Evolutionary conservation across 1,140 invertebrate species (phyloP).

Genomic region (Teleopsis dalmanni): DNA sequence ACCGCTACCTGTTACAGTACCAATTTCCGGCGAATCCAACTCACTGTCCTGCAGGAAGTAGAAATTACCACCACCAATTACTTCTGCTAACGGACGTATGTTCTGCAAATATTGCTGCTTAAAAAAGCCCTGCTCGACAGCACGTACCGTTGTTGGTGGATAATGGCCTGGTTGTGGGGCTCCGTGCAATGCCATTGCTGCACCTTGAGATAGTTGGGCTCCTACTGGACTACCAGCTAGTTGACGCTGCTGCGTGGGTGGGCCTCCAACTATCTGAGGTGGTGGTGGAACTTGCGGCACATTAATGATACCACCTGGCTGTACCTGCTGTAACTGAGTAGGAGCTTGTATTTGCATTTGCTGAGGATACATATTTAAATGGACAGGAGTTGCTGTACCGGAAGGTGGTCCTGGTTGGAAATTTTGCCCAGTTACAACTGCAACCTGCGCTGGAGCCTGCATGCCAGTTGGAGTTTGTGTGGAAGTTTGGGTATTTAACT

Average conservation of each 20-base stretch:
- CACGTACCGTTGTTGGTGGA: constrained; percentile 49
- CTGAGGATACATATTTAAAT: constrained; percentile 35
- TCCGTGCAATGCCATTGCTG: constrained; percentile 4
- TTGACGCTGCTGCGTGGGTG: constrained; percentile 11
- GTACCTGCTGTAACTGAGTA: constrained; percentile 11
- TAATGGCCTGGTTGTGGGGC: constrained; percentile 16
- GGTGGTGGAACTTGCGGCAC: constrained; percentile 8
- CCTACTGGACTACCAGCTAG: constrained; percentile 9
- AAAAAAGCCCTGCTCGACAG: constrained; percentile 53
- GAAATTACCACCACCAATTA: constrained; percentile 59
- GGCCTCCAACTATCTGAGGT: constrained; percentile 3
- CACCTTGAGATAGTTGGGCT: constrained; percentile 21
- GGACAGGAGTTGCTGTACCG: constrained; percentile 31
- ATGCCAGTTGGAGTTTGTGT: constrained; percentile 9
- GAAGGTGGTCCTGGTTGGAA: constrained; percentile 17
- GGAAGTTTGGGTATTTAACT: constrained; percentile 1
- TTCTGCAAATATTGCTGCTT: constrained; percentile 51
- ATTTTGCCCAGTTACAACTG: constrained; percentile 5
- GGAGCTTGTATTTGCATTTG: constrained; percentile 46
- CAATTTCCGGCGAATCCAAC: constrained; percentile 61
- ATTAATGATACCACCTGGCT: constrained; percentile 12
- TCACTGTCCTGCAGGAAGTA: constrained; percentile 72
- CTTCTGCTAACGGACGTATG: constrained; percentile 59
- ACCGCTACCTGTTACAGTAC: constrained; percentile 20
- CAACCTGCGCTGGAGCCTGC: constrained; percentile 11